Base-by-base conservation (phyloP, 2,113 vertebrate species). In the Lynx canadensis region DNA sequence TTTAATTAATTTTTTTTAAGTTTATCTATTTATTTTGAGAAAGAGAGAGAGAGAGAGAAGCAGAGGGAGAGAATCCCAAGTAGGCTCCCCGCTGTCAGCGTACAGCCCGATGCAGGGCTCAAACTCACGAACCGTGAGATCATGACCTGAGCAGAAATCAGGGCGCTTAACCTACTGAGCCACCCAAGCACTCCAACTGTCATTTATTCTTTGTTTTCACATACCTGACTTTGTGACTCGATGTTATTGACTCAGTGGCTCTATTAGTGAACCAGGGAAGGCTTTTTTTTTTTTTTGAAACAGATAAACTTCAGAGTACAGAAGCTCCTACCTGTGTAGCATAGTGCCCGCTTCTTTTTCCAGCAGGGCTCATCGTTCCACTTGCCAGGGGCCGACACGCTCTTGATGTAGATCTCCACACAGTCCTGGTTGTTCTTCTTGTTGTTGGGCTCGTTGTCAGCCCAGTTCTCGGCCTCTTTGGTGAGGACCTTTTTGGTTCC, bases 381-480 rank as follows among this genome's bases (percentile, higher is more conserved):
- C 97, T 98, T 99, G 94, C 99, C 99, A 0, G 97, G 1, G 71
- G 99, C 97, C 0, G 0, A 0, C 0, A 0, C 0, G 3, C 99
- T 98, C 98, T 99, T 99, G 92, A 99, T 99, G 98, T 99, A 99
- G 52, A 99, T 99, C 98, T 99, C 99, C 98, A 99, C 99, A 0
- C 99, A 99, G 93, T 99, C 99, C 96, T 99, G 99, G 25, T 97
- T 98, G 76, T 52, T 84, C n/a, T 16, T 80, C 78, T 97, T 98
- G 78, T 99, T 99, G 96, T 99, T 99, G 69, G 99, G 99, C 91
- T 99, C 99, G 0, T 96, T 71, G 0, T 0, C 0, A 0, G 99
- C 99, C 99, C 99, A 99, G 99, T 99, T 99, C 95, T 99, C 98
- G 0, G 99, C 99, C 71, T 99, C 99, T 18, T 85, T 1, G 0